phyloP scores from a whole-genome alignment of 1,140 invertebrate genomes.

The Drosophila pseudoananassae region DNA sequence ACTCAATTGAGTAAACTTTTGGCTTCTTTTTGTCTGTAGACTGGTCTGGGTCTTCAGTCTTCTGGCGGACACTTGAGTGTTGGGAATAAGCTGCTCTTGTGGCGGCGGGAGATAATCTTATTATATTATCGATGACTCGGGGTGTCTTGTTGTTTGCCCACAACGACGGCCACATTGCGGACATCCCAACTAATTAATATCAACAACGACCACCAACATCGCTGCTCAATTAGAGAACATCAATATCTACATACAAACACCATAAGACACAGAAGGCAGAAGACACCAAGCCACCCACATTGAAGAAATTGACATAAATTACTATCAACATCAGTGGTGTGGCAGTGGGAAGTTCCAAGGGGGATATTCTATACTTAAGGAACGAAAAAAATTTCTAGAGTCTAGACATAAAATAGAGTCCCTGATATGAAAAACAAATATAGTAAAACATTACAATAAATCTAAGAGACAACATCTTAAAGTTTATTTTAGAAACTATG shows the following conservation, averaged over 20 bases:
- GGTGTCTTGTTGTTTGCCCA: background rate
- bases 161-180: constrained; percentile 10
- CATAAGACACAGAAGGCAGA: background rate
- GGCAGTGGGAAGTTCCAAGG: background rate
- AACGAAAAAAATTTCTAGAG: no score
- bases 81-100: constrained; percentile 8
- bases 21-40: background rate
- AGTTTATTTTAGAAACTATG: no score
- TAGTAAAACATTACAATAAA: no score
- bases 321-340: constrained; percentile 37
- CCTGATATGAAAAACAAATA: no score
- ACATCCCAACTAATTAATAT: constrained; percentile 56
- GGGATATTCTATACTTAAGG: no score
- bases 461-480: no score
- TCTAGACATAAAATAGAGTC: no score
- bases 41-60: background rate
- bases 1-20: constrained; percentile 12
- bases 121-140: constrained; percentile 5
- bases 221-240: constrained; percentile 67
- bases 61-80: constrained; percentile 18
- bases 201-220: constrained; percentile 54
- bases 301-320: constrained; percentile 70
- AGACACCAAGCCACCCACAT: constrained; percentile 40
- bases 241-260: constrained; percentile 50
- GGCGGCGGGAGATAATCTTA: constrained; percentile 27